These are phyloP conservation scores for Tetheella fluctuosa DNA, from an alignment of 2,888 invertebrate species.

Conservation along the genomic window DNA sequence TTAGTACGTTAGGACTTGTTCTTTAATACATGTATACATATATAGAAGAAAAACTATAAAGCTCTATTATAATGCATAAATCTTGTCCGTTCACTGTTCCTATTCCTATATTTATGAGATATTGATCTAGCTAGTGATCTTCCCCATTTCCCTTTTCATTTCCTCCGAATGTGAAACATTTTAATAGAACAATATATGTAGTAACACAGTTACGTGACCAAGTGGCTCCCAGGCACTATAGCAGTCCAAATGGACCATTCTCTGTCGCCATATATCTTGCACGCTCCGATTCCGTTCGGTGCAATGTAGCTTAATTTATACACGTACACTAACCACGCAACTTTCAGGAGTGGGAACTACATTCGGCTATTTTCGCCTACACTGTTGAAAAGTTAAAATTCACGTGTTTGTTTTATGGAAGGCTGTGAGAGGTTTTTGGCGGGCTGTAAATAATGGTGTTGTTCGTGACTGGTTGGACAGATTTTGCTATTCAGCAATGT, in stretches of 20 bases:
- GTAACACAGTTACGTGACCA: slow-evolving; percentile 20
- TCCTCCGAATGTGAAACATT: background rate
- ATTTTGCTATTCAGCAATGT: background rate
- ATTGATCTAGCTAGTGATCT: too few species aligned
- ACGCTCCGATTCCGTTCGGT: slow-evolving; percentile 38
- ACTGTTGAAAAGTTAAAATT: background rate
- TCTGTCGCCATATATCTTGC: slow-evolving; percentile 41
- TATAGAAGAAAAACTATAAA: too few species aligned
- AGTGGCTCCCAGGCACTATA: slow-evolving; percentile 22
- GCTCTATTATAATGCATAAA: too few species aligned
- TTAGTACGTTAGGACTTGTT: too few species aligned
- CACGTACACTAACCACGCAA: slow-evolving; percentile 21
- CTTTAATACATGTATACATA: too few species aligned
- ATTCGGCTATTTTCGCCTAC: background rate
- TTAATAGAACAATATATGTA: slow-evolving; percentile 10
- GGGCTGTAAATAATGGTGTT: background rate
- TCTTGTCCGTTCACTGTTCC: too few species aligned
- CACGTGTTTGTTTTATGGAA: background rate
- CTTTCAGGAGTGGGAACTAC: slow-evolving; percentile 11
- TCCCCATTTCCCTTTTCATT: background rate
- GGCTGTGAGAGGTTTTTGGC: background rate
- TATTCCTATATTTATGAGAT: too few species aligned
- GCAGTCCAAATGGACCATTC: slow-evolving; percentile 24
- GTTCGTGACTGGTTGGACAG: background rate
- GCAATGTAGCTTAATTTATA: slow-evolving; percentile 26